Evolutionary conservation across 2,888 invertebrate genomes (phyloP).

Genomic region (Cinara cedri): DNA sequence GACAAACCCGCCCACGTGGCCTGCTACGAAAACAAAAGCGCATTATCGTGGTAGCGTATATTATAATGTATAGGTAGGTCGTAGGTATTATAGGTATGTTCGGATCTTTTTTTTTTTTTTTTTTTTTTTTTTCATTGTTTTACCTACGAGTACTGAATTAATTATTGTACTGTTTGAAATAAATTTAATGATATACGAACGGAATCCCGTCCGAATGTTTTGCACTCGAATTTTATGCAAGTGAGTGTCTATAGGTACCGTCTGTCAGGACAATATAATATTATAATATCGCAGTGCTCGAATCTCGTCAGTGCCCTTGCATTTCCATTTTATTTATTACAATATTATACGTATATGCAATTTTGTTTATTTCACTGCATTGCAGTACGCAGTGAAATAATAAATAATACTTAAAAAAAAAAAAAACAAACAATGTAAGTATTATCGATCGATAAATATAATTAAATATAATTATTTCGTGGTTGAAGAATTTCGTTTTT

Average conservation of each 20-base stretch:
- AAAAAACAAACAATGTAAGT: too few relatives aligned
- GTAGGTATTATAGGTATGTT: neutral
- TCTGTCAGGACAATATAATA: conserved; percentile 12
- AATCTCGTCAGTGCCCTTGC: conserved; percentile 9
- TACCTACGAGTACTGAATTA: neutral
- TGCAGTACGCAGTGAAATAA: conserved; percentile 3
- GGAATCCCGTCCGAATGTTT: neutral
- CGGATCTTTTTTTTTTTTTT: neutral
- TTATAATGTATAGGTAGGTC: too few relatives aligned
- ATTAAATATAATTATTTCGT: too few relatives aligned
- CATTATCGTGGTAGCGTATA: neutral
- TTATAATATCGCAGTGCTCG: neutral
- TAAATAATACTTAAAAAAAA: too few relatives aligned
- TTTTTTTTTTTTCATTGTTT: neutral
- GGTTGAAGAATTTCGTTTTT: too few relatives aligned
- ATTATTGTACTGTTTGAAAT: neutral
- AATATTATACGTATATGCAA: neutral
- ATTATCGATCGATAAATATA: too few relatives aligned
- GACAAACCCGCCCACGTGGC: neutral
- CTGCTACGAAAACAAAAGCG: neutral
- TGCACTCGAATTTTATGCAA: conserved; percentile 13
- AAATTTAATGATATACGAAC: neutral
- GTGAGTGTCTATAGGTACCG: too few relatives aligned
- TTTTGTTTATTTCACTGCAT: conserved; percentile 18
- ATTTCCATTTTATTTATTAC: conserved; percentile 16